Conservation (phyloP, 2,797 vertebrate species). For the Melopsittacus undulatus region DNA sequence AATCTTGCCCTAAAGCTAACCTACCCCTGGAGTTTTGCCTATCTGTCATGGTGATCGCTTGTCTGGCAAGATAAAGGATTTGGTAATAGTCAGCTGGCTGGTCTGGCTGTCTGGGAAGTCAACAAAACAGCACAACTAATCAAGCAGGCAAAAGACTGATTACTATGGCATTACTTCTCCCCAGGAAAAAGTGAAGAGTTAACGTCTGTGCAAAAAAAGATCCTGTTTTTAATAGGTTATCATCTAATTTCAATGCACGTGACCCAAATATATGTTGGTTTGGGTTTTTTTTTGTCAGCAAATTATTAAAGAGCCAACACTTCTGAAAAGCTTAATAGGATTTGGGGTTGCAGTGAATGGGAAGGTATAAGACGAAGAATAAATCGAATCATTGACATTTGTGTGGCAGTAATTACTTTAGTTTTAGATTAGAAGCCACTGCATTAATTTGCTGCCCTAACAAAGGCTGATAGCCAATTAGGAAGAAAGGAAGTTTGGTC, state of each 20-base stretch:
- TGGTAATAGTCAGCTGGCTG: slow-evolving; percentile 25
- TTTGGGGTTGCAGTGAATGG: neutral
- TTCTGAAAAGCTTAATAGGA: neutral
- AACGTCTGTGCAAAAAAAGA: neutral
- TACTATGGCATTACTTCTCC: neutral
- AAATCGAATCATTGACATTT: neutral
- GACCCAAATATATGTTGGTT: neutral
- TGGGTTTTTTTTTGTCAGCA: fast-evolving
- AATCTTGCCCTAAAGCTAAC: slow-evolving; percentile 64
- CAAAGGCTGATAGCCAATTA: neutral
- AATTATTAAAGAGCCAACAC: neutral
- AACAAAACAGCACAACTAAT: neutral
- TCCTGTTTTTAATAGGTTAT: neutral
- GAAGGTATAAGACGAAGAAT: neutral
- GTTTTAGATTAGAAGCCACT: neutral
- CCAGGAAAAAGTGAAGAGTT: neutral
- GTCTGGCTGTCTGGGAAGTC: neutral
- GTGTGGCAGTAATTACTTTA: neutral
- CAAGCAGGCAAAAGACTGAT: slow-evolving; percentile 12
- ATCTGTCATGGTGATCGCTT: slow-evolving; percentile 8
- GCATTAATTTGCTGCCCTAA: neutral
- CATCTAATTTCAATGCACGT: neutral
- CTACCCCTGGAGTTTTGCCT: slow-evolving; percentile 41
- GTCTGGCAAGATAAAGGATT: slow-evolving; percentile 23
- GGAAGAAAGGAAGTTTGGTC: neutral